Conservation (phyloP, 2,113 vertebrate species). For the Anguilla rostrata region DNA sequence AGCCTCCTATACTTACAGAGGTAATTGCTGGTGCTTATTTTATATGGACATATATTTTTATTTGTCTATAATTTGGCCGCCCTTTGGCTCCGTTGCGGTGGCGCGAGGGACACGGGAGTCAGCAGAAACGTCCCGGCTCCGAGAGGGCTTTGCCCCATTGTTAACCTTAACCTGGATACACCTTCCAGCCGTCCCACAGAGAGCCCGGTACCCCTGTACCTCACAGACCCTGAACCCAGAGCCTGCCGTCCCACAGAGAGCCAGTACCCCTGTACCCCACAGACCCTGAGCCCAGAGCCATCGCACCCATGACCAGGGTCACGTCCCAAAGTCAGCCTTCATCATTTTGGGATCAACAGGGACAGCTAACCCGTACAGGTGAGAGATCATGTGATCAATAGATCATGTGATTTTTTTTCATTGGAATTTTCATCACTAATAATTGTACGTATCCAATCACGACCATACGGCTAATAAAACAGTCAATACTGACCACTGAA, state of each 20-base stretch:
- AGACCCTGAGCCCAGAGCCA: no score
- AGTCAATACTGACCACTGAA: neutral
- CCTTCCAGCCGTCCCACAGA: no score
- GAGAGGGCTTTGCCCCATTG: neutral
- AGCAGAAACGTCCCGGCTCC: slow-evolving; percentile 51
- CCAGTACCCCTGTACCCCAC: no score
- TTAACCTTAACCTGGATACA: neutral
- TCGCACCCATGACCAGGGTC: no score
- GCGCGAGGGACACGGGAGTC: slow-evolving; percentile 50
- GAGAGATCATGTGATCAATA: neutral
- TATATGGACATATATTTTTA: slow-evolving; percentile 64
- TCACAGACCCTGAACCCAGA: no score
- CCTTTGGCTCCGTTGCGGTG: slow-evolving; percentile 47
- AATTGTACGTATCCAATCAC: no score
- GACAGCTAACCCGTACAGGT: no score
- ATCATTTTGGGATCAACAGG: neutral
- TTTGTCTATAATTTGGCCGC: slow-evolving; percentile 66
- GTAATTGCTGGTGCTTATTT: slow-evolving; percentile 65
- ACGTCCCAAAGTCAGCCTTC: neutral
- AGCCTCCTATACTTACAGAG: slow-evolving; percentile 64
- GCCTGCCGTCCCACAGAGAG: no score
- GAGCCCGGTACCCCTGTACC: no score
- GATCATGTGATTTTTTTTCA: no score
- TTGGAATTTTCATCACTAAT: no score
- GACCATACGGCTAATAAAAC: no score